phyloP scores from a whole-genome alignment of 1,140 invertebrate species.

The Plectrocnemia conspersa region DNA sequence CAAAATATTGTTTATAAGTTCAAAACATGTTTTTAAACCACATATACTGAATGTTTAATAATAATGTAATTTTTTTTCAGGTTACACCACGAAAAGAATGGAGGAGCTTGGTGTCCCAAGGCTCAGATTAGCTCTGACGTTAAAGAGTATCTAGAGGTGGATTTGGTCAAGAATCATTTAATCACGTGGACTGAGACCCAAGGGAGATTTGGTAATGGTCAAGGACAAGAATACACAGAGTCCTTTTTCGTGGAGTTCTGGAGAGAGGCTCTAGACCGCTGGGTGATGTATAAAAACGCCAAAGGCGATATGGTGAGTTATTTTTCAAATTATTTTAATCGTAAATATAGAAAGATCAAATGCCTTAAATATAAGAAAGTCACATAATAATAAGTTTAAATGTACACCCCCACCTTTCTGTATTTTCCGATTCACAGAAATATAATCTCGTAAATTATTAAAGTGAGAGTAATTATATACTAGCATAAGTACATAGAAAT shows the following conservation, averaged over 20 bases:
- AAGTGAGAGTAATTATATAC: no score
- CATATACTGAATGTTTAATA: no score
- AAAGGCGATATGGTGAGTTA: constrained; percentile 66
- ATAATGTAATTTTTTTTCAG: constrained; percentile 65
- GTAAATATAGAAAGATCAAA: no score
- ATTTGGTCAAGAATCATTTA: constrained; percentile 70
- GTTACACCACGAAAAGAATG: constrained; percentile 78
- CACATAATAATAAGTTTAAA: no score
- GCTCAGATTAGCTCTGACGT: constrained; percentile 67
- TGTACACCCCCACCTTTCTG: no score
- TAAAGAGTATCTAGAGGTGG: constrained; percentile 83
- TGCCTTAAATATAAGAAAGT: no score
- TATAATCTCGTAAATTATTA: no score
- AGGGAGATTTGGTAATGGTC: constrained; percentile 90
- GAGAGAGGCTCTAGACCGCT: constrained; percentile 62
- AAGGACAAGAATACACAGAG: constrained; percentile 84
- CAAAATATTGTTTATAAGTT: no score
- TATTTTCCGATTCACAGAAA: no score
- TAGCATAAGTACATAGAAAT: no score
- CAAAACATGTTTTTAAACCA: no score
- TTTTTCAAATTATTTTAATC: constrained; percentile 5
- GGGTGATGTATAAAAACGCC: constrained; percentile 75
- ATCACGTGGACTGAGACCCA: constrained; percentile 87
- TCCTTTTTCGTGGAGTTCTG: constrained; percentile 83
- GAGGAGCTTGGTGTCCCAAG: constrained; percentile 92